Evolutionary conservation across 2,797 vertebrate genomes (phyloP).

Genomic region (Pseudomugil gertrudae): DNA sequence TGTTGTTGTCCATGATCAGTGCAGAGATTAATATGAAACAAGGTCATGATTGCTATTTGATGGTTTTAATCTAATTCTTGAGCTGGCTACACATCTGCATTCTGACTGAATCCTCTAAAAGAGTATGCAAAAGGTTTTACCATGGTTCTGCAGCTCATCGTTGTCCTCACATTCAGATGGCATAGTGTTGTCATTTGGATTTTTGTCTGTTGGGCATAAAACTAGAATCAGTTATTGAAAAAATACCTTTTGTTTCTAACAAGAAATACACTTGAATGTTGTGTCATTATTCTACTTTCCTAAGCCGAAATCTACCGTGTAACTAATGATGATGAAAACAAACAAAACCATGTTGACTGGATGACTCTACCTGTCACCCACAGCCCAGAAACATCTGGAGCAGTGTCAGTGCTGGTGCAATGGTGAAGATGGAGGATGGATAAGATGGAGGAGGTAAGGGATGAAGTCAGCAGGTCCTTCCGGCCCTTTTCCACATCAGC

Average conservation of each 20-base stretch:
- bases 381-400: constrained; percentile 59
- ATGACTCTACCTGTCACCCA: constrained; percentile 73
- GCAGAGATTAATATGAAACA: constrained; percentile 76
- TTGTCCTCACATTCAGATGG: constrained; percentile 75
- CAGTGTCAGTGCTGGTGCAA: constrained; percentile 31
- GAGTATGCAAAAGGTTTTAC: constrained; percentile 65
- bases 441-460: constrained; percentile 61
- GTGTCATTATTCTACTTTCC: constrained; percentile 7
- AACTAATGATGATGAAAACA: constrained; percentile 13
- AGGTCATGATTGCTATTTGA: constrained; percentile 76
- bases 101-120: constrained; percentile 64
- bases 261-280: neutral
- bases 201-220: constrained; percentile 67
- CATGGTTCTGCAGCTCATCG: constrained; percentile 68
- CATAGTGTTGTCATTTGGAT: constrained; percentile 61
- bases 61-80: constrained; percentile 76
- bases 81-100: constrained; percentile 71
- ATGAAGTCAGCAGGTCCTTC: constrained; percentile 61
- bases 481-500: constrained; percentile 50
- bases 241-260: neutral
- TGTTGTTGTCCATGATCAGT: constrained; percentile 22
- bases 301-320: neutral
- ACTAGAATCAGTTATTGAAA: constrained; percentile 13
- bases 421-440: constrained; percentile 69
- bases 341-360: constrained; percentile 25